Base-by-base conservation (phyloP, 1,140 invertebrate species). In the Holcopasites calliopsidis region DNA sequence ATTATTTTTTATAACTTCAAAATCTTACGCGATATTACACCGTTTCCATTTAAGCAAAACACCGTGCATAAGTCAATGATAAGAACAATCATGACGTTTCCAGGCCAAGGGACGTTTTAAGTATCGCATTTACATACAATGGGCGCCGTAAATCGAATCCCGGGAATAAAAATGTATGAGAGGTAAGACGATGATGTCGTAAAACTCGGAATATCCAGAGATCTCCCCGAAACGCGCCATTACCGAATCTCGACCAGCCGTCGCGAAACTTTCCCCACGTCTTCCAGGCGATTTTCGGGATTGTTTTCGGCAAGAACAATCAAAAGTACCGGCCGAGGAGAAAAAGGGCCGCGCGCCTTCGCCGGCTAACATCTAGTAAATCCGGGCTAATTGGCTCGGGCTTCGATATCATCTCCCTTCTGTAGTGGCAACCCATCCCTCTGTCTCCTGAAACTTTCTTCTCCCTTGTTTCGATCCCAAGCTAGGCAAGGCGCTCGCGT, bases 301-400 rank as follows among this genome's bases (percentile, higher is more conserved):
- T 73, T 73, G 31, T 75, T 75, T 75, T 69, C 52, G 40, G 18
- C 71, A 54, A 42, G 64, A 75, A 28, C 64, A 57, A 55, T 57
- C 50, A 57, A 58, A 75, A 75, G 64, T 47, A 31, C 3, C 64
- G 33, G 38, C 6, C 21, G n/a, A 38, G 13, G 38, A 21, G 50
- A 61, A 42, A 52, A 40, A 33, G 47, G 11, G 8, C 13, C 23
- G 3, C 26, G 72, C 44, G 33, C 26, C 38, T n/a, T 47, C 18
- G 23, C 35, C 23, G 52, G 44, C 38, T 57, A 68, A 50, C 62
- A 58, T 69, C 60, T 65, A 77, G 76, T 83, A 86, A 85, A 86
- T 85, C 84, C 81, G 47, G 31, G 76, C 83, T 86, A 86, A 86
- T 86, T 86, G 82, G 80, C 77, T 70, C 60, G 49, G 75, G 76